These are phyloP conservation scores for Ochotona curzoniae DNA, from an alignment of 2,113 vertebrate genomes.

Conservation along the genomic window DNA sequence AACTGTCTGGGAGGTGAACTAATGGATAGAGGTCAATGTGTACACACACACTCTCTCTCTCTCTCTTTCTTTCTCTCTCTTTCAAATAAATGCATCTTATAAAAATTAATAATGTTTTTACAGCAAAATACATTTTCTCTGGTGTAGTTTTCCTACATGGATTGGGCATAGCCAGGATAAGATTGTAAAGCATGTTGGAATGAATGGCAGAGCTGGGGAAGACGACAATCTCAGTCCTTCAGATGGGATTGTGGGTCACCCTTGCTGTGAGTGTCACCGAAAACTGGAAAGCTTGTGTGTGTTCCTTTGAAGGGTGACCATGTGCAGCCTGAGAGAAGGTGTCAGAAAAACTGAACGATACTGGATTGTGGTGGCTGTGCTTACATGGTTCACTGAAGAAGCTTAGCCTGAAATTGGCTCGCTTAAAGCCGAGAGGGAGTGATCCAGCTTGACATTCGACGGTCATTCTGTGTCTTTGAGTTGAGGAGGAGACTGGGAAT, in stretches of 20 bases:
- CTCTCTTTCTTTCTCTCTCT: too few species aligned
- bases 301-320: not conserved
- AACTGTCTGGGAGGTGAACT: too few species aligned
- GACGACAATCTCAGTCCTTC: not conserved
- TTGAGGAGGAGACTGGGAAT: not conserved
- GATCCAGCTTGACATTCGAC: not conserved
- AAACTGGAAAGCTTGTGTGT: not conserved
- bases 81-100: too few species aligned
- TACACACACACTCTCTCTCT: too few species aligned
- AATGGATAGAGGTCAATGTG: too few species aligned
- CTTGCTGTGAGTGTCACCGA: not conserved
- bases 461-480: not conserved
- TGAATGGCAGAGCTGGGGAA: not conserved
- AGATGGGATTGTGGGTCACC: not conserved
- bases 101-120: not conserved
- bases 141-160: not conserved
- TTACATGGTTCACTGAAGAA: not conserved
- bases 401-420: not conserved
- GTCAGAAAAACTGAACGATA: not conserved
- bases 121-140: not conserved
- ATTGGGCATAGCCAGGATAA: not conserved
- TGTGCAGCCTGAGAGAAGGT: not conserved
- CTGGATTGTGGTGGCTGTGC: not conserved
- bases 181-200: not conserved
- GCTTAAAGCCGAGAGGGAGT: not conserved